These are phyloP conservation scores for Drosophila algonquin DNA, from an alignment of 2,888 invertebrate genomes.

Conservation along the genomic window DNA sequence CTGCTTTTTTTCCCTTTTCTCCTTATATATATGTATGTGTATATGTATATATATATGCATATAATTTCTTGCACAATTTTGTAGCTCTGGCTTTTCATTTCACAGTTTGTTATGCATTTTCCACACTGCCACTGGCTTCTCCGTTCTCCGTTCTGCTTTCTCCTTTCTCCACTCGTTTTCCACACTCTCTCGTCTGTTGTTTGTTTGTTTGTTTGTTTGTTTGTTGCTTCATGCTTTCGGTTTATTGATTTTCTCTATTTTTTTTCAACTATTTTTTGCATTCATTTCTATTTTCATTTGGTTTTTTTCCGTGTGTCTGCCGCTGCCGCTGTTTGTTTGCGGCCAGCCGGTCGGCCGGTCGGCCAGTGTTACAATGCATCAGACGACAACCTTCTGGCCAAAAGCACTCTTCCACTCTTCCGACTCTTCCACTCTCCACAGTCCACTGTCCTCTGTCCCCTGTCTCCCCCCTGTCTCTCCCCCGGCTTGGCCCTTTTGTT, in stretches of 20 bases:
- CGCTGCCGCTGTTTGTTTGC: constrained; percentile 55
- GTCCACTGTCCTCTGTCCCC: constrained; percentile 12
- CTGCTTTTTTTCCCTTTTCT: neutral
- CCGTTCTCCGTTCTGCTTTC: too few species aligned
- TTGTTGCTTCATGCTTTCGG: constrained; percentile 54
- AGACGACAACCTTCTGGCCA: constrained; percentile 60
- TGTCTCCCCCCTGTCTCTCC: constrained; percentile 7
- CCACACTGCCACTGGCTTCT: neutral
- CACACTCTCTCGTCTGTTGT: constrained; percentile 22
- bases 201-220: constrained; percentile 42
- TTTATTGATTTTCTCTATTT: constrained; percentile 70
- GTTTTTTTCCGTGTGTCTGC: constrained; percentile 13
- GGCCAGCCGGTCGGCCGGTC: constrained; percentile 71
- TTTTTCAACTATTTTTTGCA: constrained; percentile 18
- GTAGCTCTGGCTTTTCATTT: constrained; percentile 45
- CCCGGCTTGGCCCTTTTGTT: constrained; percentile 31
- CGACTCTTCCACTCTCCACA: constrained; percentile 14
- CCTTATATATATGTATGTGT: constrained; percentile 37
- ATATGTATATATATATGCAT: constrained; percentile 53
- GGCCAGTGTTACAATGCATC: constrained; percentile 79
- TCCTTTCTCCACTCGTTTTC: too few species aligned
- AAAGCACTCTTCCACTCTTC: constrained; percentile 34
- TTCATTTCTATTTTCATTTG: constrained; percentile 57
- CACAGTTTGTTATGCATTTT: constrained; percentile 58
- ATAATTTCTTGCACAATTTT: constrained; percentile 58